Percentiles rank a stretch among this genome's conserved stretches.
Evolutionary conservation across 2,113 vertebrate genomes (phyloP).

Genomic region (Xiphias gladius): DNA sequence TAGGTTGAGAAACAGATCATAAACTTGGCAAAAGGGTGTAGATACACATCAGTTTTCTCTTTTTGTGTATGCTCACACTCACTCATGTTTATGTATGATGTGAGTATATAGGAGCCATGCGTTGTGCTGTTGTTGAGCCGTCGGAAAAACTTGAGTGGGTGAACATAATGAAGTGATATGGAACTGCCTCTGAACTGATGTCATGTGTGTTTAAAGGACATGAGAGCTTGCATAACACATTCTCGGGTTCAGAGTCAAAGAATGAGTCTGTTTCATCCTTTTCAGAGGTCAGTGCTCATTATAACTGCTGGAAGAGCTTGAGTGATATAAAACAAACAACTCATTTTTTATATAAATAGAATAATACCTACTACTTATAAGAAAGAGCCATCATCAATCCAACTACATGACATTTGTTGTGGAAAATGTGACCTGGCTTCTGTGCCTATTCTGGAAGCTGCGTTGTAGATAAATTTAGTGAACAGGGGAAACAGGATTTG

Average conservation of each 20-base stretch:
- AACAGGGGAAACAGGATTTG: slow-evolving; percentile 17
- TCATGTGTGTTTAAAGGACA: slow-evolving; percentile 57
- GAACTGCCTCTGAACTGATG: slow-evolving; percentile 44
- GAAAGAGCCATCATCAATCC: slow-evolving; percentile 14
- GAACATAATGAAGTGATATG: slow-evolving; percentile 55
- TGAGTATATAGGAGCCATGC: slow-evolving; percentile 19
- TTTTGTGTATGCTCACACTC: slow-evolving; percentile 2
- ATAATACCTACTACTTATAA: slow-evolving; percentile 23
- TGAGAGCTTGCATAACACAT: slow-evolving; percentile 17
- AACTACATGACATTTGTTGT: slow-evolving; percentile 19
- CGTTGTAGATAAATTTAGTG: slow-evolving; percentile 30
- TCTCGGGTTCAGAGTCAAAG: slow-evolving; percentile 29
- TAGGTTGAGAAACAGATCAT: background rate
- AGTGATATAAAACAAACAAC: slow-evolving; percentile 40
- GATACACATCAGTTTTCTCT: slow-evolving; percentile 2
- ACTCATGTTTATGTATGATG: too few species aligned
- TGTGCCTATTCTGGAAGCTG: slow-evolving; percentile 18
- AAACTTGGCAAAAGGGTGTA: slow-evolving; percentile 9
- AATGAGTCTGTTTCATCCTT: slow-evolving; percentile 47
- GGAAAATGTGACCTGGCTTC: slow-evolving; percentile 56
- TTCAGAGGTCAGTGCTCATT: slow-evolving; percentile 39
- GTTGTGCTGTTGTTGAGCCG: slow-evolving; percentile 21
- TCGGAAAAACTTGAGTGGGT: slow-evolving; percentile 41
- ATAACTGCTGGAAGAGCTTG: slow-evolving; percentile 47
- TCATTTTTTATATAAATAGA: slow-evolving; percentile 32